Evolutionary conservation across 2,113 vertebrate species (phyloP).

Genomic region (Podiceps cristatus): DNA sequence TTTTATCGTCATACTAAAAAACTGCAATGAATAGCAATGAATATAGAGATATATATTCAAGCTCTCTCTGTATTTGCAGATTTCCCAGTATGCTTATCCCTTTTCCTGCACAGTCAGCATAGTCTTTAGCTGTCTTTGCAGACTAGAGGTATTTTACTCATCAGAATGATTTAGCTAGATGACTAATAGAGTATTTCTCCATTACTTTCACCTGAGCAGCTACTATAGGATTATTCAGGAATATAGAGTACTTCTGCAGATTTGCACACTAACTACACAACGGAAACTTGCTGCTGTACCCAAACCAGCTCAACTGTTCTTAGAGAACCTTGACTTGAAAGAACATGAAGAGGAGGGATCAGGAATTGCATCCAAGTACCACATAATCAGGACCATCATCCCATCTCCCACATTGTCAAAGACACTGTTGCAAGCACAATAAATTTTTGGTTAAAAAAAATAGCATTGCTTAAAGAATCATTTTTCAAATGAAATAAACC

Average conservation of each 20-base stretch:
- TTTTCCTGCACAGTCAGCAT: neutral
- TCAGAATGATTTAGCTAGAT: neutral
- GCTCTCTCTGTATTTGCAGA: neutral
- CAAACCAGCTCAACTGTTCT: neutral
- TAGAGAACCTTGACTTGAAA: neutral
- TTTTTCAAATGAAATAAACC: neutral
- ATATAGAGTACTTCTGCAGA: neutral
- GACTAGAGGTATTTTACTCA: neutral
- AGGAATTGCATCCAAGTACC: neutral
- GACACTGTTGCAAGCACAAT: fast-evolving
- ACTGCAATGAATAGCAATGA: neutral
- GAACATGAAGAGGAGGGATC: neutral
- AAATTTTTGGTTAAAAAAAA: neutral
- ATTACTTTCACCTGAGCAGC: neutral
- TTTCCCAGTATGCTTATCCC: neutral
- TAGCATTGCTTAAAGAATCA: fast-evolving
- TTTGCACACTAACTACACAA: fast-evolving
- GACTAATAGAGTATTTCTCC: neutral
- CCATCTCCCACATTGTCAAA: neutral
- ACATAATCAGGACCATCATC: neutral
- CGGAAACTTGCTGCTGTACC: neutral
- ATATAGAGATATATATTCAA: neutral
- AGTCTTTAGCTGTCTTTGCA: neutral
- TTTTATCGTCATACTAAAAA: neutral
- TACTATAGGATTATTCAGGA: neutral